Base-by-base conservation (phyloP, 2,797 vertebrate genomes). In the Bradypodion ventrale region DNA sequence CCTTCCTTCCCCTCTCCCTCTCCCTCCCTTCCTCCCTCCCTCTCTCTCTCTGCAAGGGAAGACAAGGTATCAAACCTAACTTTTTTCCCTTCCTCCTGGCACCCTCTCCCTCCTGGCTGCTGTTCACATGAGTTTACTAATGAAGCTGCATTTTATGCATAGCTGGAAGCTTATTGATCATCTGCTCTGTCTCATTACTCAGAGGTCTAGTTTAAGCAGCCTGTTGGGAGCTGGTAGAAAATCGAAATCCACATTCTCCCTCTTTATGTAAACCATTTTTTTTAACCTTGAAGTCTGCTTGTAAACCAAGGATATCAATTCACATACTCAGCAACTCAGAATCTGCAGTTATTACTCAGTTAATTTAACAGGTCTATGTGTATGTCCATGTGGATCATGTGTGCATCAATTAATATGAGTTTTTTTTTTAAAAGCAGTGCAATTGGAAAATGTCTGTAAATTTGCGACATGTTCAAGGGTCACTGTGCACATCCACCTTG, bases 81-180 rank as follows among this genome's bases (percentile, higher is more conserved):
- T 84, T 78, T 72, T 40, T 72, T 72, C 63, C n/a, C 37, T 69
- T 75, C 42, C 75, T 78, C n/a, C 49, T 65, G 78, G 21, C 66
- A n/a, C n/a, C n/a, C n/a, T n/a, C n/a, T n/a, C n/a, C n/a, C n/a
- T n/a, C n/a, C 56, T 68, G 78, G 25, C 69, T 49, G 60, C 75
- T 9, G 10, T n/a, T 19, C 77, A 68, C 56, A 40, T 62, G 85
- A 83, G 49, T 68, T 19, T 15, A 19, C 49, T 80, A 69, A 85
- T 8, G 70, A 87, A 62, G 37, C 37, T 25, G 76, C 81, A 62
- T 83, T 80, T 69, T 83, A 80, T 75, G 65, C 76, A 69, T 68
- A 69, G 49, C 42, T 87, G 42, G 25, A 60, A 59, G 69, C 76
- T 69, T 66, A 82, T 73, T 74, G 75, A 78, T 75, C 69, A 21